A percentile compares a stretch with the other conserved stretches of the same genome.
Conservation (phyloP, 2,888 invertebrate genomes). For the Dichetophora obliterata region DNA sequence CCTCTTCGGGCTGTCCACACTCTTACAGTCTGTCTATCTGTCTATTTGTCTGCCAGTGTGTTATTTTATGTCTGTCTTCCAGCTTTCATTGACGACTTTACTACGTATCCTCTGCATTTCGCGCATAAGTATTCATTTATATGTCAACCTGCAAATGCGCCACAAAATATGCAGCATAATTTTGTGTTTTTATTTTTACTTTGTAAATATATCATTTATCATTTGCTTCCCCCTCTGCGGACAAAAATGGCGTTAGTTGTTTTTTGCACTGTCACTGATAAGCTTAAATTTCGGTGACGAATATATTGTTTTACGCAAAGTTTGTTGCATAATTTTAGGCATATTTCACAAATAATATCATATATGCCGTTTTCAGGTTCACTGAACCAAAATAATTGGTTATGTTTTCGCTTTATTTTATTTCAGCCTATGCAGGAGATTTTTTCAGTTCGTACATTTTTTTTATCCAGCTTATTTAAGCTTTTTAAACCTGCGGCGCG, state of each 20-base stretch:
- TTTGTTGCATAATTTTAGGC: conserved; percentile 30
- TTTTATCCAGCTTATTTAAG: not conserved
- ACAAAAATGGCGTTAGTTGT: not conserved
- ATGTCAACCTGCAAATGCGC: conserved; percentile 22
- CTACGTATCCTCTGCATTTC: not conserved
- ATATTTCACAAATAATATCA: not conserved
- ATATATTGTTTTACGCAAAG: conserved; percentile 3
- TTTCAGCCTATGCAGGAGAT: not conserved
- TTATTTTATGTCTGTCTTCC: not conserved
- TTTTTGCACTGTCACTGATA: conserved; percentile 1
- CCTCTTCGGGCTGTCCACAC: not conserved
- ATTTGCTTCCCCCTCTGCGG: not conserved
- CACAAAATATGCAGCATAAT: conserved; percentile 28
- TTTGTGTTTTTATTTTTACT: not conserved
- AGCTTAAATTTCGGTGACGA: not conserved
- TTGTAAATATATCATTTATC: not conserved
- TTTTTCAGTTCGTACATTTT: conserved; percentile 17
- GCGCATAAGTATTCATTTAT: not conserved
- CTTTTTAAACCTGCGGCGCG: conserved; percentile 10
- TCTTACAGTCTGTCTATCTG: not conserved
- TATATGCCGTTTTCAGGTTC: conserved; percentile 41
- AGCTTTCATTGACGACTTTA: not conserved
- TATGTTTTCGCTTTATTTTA: conserved; percentile 15
- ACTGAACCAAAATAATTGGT: conserved; percentile 46
- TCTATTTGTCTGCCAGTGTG: not conserved